Base-by-base conservation (phyloP, 2,113 vertebrate species). In the Lepus americanus region DNA sequence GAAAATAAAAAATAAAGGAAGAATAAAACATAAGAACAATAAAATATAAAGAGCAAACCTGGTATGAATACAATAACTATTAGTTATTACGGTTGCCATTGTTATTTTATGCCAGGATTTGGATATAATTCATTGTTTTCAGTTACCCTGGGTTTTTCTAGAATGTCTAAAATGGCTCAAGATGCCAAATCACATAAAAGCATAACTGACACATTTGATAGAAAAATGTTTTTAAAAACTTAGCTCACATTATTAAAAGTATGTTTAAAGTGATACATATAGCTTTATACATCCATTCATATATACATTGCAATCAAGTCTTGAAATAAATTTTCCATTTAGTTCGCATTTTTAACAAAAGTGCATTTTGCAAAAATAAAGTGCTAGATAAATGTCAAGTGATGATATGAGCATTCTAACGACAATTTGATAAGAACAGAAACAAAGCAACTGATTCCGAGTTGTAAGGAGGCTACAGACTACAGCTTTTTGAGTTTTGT, bases 271-370 rank as follows among this genome's bases (percentile, higher is more conserved):
- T 23, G 0, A 88, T 63, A 72, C 9, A 44, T 44, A 69, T 22
- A 87, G 6, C 25, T 33, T n/a, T 25, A 19, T 53, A 39, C 1
- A 31, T 63, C 16, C 19, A 49, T 31, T 70, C 16, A 61, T 39
- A 0, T 39, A 67, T 29, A 64, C 33, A 82, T 25, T 14, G 23
- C 49, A 36, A 22, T 80, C 11, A 49, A 23, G 55, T 69, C 92
- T 89, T 59, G 11, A 83, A 11, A 72, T 72, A 49, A 49, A 80
- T 95, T 86, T 90, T 66, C 6, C 44, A 25, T 39, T 73, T 72
- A 33, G 51, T 77, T 95, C 94, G 64, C 22, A 61, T 64, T 70
- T 90, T 67, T 66, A 87, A 92, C 17, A 73, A 78, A 64, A 36
- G 74, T 19, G 17, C 12, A 59, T 88, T 88, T 95, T 81, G 20